phyloP scores from a whole-genome alignment of 2,113 vertebrate genomes.

The Chamaea fasciata region DNA sequence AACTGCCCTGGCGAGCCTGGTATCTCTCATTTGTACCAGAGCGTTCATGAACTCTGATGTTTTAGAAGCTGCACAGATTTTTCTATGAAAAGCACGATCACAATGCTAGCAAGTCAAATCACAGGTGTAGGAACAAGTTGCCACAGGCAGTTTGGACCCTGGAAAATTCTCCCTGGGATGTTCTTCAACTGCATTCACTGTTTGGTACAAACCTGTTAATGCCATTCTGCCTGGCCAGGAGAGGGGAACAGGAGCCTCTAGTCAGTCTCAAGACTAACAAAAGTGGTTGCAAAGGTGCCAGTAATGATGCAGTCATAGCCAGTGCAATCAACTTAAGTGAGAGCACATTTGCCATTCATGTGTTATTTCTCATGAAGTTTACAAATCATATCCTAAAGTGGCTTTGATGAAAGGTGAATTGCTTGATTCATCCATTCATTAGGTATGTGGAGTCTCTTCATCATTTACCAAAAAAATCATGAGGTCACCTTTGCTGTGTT shows the following conservation, averaged over 20 bases:
- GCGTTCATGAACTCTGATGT: too few relatives aligned
- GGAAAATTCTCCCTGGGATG: background rate
- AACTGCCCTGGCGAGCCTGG: background rate
- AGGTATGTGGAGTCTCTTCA: background rate
- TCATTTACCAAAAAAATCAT: background rate
- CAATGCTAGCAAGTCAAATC: background rate
- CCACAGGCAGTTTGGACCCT: background rate
- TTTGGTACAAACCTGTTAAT: background rate
- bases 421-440: background rate
- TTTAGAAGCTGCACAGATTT: background rate
- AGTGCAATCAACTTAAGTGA: background rate
- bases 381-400: background rate
- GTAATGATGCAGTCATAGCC: background rate
- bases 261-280: background rate
- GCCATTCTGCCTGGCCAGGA: background rate
- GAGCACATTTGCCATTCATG: background rate
- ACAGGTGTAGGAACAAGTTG: background rate
- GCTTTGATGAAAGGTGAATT: background rate
- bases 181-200: background rate
- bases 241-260: background rate
- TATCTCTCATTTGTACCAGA: background rate
- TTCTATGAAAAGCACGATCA: background rate
- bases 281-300: background rate
- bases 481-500: background rate
- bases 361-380: background rate